Evolutionary conservation across 1,140 invertebrate species (phyloP), one percentile per base, ranked within the genome.

Genomic region (Steinernema khuongi): DNA sequence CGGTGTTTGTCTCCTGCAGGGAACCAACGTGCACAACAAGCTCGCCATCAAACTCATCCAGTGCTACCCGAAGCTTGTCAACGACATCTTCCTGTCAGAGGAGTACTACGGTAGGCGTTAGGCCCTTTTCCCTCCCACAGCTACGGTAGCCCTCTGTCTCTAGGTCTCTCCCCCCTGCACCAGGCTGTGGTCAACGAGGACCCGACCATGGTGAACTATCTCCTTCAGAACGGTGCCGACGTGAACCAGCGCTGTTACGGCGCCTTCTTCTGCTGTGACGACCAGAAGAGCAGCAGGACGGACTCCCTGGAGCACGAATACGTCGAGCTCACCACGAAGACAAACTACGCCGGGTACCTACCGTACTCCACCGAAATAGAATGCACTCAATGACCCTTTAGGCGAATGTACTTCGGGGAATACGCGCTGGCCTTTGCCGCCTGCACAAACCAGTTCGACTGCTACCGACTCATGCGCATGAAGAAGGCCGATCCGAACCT

Each of bases 131-230:
- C 74, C n/a, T n/a, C n/a, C n/a, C n/a, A n/a, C n/a, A n/a, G n/a
- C n/a, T 41, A 41, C 7, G 36, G n/a, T 41, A 4, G 28, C 14
- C 11, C 22, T 18, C 73, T 19, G 14, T 2, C n/a, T 86, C 18
- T 79, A 81, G 81, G 81, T 30, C 72, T 85, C 19, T 79, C 82
- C 26, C 81, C 83, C 0, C 88, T 99, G 0, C 96, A 99, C 81
- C 94, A 98, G 85, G 94, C 95, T 0, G 97, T 98, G 79, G 94
- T 97, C 0, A 98, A 98, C 86, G 96, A 98, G 85, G 96, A 99
- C 86, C 94, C 94, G 0, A 90, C 92, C 0, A 94, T 97, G 93
- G 94, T 97, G 0, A 97, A 96, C 86, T 97, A 92, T 86, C 87
- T 98, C 2, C 86, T 99, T 32, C 93, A 97, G 81, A 91, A 92